Conservation (phyloP, 2,888 invertebrate species). For the Zaprionus obscuricornis region DNA sequence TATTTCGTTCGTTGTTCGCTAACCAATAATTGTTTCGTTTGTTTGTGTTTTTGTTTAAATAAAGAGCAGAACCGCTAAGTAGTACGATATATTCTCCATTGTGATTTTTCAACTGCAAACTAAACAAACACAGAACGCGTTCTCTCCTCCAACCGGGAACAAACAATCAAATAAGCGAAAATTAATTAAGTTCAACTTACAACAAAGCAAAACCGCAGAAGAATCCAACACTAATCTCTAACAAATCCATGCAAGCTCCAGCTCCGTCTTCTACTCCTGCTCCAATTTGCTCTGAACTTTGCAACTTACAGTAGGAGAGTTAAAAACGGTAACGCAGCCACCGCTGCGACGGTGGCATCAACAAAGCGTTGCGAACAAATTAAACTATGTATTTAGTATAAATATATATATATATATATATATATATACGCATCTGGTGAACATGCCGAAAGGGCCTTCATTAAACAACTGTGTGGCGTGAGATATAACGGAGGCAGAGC, state of each 20-base stretch:
- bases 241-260: slow-evolving; percentile 36
- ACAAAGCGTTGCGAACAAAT: slow-evolving; percentile 58
- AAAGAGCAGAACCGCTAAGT: too few species aligned
- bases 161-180: slow-evolving; percentile 50
- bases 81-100: too few species aligned
- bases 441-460: too few species aligned
- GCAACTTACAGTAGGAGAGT: slow-evolving; percentile 33
- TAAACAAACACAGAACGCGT: not conserved
- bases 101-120: not conserved
- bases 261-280: not conserved
- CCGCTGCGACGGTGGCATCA: too few species aligned
- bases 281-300: slow-evolving; percentile 6
- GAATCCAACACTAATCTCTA: slow-evolving; percentile 57
- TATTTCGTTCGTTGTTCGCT: too few species aligned
- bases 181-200: slow-evolving; percentile 58
- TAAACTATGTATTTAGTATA: slow-evolving; percentile 51
- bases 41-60: too few species aligned
- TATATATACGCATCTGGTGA: not conserved
- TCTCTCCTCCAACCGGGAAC: not conserved
- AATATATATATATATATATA: too few species aligned
- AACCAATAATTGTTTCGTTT: too few species aligned
- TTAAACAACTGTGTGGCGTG: too few species aligned
- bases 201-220: slow-evolving; percentile 49
- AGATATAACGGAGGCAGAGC: slow-evolving; percentile 4
- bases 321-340: slow-evolving; percentile 35